Evolutionary conservation across 2,888 invertebrate genomes (phyloP).

Genomic region (Nipponacmea schrenckii): DNA sequence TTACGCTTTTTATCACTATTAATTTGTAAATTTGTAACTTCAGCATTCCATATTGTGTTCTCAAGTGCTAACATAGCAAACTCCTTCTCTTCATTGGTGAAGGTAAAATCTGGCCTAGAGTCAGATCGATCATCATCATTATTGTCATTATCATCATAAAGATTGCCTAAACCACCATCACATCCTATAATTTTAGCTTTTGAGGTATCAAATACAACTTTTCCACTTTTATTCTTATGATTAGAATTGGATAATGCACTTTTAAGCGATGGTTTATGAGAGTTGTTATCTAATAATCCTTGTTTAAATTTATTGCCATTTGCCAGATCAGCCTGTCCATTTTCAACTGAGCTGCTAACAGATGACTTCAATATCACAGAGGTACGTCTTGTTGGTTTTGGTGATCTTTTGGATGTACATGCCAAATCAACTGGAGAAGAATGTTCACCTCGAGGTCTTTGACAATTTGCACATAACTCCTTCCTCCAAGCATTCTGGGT

Average conservation of each 20-base stretch:
- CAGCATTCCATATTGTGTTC: constrained; percentile 58
- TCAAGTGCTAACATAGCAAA: constrained; percentile 55
- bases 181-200: constrained; percentile 50
- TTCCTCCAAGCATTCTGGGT: constrained; percentile 61
- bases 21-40: constrained; percentile 40
- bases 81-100: constrained; percentile 56
- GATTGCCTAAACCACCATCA: constrained; percentile 56
- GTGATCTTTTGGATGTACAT: constrained; percentile 29
- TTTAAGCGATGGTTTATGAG: not conserved
- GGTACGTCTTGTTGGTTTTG: constrained; percentile 46
- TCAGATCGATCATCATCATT: constrained; percentile 25
- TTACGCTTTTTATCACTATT: constrained; percentile 8
- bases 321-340: constrained; percentile 13
- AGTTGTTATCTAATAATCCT: not conserved
- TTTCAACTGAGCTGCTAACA: constrained; percentile 20
- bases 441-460: constrained; percentile 52
- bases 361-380: constrained; percentile 29
- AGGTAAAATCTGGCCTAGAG: constrained; percentile 32
- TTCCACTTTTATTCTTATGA: constrained; percentile 21
- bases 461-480: constrained; percentile 59
- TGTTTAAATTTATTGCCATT: constrained; percentile 4
- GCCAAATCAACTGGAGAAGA: not conserved
- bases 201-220: constrained; percentile 42
- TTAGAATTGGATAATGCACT: not conserved
- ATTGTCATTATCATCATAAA: constrained; percentile 39